Conservation (phyloP, 2,797 vertebrate genomes). For the Kryptopterus vitreolus region DNA sequence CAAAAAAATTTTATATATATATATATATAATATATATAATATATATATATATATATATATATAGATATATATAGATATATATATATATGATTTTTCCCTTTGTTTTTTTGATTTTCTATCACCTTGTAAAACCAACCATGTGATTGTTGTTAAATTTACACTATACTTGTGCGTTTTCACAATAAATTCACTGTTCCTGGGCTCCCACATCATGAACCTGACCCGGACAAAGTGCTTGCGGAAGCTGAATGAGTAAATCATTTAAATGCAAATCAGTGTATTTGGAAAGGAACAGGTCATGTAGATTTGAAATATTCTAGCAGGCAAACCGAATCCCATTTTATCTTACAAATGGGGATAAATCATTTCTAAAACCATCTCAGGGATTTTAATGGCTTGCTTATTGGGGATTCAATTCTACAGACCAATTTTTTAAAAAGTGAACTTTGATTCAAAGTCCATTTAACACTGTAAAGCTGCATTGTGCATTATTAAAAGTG, state of each 20-base stretch:
- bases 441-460: no score
- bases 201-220: not conserved
- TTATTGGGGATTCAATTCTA: no score
- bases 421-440: no score
- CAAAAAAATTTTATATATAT: no score
- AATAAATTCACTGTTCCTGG: not conserved
- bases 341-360: not conserved
- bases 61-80: no score
- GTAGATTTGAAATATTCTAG: not conserved
- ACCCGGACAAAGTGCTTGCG: not conserved
- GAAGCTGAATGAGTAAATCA: conserved; percentile 3
- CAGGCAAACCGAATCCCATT: not conserved
- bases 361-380: not conserved
- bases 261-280: not conserved
- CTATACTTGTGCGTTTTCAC: no score
- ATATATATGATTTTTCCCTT: not conserved
- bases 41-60: no score
- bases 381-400: no score
- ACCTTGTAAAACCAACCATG: not conserved
- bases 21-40: no score
- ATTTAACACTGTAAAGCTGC: no score
- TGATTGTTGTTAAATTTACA: no score
- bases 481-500: no score
- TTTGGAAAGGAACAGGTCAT: not conserved
- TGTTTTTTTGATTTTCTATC: not conserved